A percentile compares a stretch with the other conserved stretches of the same genome.
These are phyloP conservation scores for Myotis pilosus DNA, from an alignment of 2,797 vertebrate genomes.

Conservation along the genomic window DNA sequence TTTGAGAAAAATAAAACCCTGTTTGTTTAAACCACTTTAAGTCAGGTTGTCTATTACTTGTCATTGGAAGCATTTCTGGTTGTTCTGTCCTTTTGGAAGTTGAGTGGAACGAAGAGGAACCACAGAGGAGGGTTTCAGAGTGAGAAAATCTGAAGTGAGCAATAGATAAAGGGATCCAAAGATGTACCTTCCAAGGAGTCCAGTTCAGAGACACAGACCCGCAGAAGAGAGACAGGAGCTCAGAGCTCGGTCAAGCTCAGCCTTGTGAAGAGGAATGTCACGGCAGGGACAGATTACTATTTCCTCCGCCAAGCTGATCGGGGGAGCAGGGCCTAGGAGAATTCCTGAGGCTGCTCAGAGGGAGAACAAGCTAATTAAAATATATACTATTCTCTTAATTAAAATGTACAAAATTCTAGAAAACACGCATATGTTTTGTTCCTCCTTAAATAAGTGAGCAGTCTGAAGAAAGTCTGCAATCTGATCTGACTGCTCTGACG, in stretches of 20 bases:
- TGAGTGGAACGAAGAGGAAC: neutral
- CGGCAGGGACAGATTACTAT: neutral
- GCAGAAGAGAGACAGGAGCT: neutral
- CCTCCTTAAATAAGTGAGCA: neutral
- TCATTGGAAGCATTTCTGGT: neutral
- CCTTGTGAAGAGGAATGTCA: neutral
- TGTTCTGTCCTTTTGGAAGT: neutral
- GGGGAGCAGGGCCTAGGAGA: neutral
- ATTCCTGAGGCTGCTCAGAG: neutral
- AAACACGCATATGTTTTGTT: neutral
- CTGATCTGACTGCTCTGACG: neutral
- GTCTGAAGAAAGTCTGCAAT: neutral
- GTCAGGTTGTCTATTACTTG: neutral
- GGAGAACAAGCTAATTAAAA: neutral
- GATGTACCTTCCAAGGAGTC: neutral
- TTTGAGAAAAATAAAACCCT: constrained; percentile 2
- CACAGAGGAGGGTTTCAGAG: neutral
- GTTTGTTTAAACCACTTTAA: neutral
- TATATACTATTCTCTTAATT: neutral
- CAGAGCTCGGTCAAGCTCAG: neutral
- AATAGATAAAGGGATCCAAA: neutral
- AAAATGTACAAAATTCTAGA: neutral
- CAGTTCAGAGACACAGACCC: neutral
- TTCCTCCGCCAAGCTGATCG: neutral
- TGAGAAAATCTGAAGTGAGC: neutral